Conservation (phyloP, 2,113 vertebrate genomes). For the Sarotherodon lohbergeri region DNA sequence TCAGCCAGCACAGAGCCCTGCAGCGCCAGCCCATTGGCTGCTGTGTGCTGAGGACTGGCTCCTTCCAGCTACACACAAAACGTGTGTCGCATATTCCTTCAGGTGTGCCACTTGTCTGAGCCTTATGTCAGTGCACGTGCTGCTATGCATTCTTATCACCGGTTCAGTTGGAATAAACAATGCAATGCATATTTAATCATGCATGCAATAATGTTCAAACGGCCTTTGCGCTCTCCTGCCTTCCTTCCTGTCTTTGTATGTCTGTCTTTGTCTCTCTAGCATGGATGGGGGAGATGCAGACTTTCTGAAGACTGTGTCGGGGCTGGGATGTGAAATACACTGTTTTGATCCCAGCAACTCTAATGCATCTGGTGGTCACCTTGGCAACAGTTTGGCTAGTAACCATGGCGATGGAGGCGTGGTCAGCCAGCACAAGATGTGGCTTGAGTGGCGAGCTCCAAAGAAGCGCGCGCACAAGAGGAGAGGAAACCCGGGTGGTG, state of each 20-base stretch:
- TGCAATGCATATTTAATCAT: conserved; percentile 57
- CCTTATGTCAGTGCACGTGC: conserved; percentile 4
- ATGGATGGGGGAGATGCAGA: conserved; percentile 57
- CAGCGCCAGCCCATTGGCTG: conserved; percentile 45
- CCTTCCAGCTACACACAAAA: conserved; percentile 32
- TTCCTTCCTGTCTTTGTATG: background rate
- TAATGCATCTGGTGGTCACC: conserved; percentile 44
- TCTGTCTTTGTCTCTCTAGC: conserved; percentile 36
- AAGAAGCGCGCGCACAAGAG: conserved; percentile 32
- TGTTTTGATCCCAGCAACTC: conserved; percentile 68
- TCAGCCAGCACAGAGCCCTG: conserved; percentile 9
- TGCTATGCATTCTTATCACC: conserved; percentile 13
- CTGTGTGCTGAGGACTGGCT: conserved; percentile 71
- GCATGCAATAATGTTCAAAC: conserved; percentile 42
- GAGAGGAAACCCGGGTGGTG: conserved; percentile 39
- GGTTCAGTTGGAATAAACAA: conserved; percentile 42
- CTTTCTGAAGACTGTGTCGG: conserved; percentile 56
- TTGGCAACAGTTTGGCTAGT: conserved; percentile 61
- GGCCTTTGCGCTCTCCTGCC: background rate
- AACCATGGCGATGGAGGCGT: conserved; percentile 43
- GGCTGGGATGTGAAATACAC: conserved; percentile 68
- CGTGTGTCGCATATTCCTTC: conserved; percentile 74
- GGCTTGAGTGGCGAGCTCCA: conserved; percentile 70
- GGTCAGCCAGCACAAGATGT: conserved; percentile 64
- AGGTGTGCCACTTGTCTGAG: conserved; percentile 52